Conservation (phyloP, 2,797 vertebrate species). For the Pipistrellus kuhlii region DNA sequence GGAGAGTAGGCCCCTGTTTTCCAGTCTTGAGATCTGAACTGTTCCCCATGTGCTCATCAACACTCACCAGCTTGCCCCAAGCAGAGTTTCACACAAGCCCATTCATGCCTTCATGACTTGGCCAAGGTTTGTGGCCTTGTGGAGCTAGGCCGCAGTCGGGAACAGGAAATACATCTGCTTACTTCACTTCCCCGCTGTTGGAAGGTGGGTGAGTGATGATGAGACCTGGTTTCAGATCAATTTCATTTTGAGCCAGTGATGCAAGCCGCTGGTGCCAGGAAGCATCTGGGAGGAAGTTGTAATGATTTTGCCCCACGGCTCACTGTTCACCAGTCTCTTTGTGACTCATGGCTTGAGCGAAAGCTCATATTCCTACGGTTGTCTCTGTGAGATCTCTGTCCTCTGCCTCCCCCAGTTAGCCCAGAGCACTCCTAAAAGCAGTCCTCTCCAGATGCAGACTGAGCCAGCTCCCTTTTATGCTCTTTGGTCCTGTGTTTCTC, state of each 20-base stretch:
- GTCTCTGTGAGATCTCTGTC: neutral
- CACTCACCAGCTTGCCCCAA: neutral
- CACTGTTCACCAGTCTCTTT: neutral
- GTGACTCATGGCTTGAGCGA: slow-evolving; percentile 56
- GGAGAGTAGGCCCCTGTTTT: slow-evolving; percentile 38
- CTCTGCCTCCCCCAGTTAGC: neutral
- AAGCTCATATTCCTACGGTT: slow-evolving; percentile 59
- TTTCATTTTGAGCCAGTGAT: slow-evolving; percentile 50
- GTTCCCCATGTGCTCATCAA: neutral
- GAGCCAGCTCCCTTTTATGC: neutral
- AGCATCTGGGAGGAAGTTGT: slow-evolving; percentile 54
- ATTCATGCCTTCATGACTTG: slow-evolving; percentile 6
- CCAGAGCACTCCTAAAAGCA: neutral
- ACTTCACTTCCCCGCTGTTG: neutral
- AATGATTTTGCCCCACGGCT: slow-evolving; percentile 39
- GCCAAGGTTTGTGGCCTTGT: neutral
- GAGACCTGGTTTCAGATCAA: slow-evolving; percentile 54
- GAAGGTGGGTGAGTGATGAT: slow-evolving; percentile 17
- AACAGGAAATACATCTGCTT: neutral
- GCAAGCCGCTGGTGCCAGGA: slow-evolving; percentile 60
- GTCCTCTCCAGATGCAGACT: neutral
- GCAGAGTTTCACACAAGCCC: slow-evolving; percentile 53
- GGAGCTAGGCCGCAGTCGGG: neutral
- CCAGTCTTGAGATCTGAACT: neutral
- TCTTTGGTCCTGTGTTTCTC: neutral